A percentile compares a stretch with the other conserved stretches of the same genome.
Evolutionary conservation across 2,113 vertebrate genomes (phyloP).

Genomic region (Onychostoma macrolepis): DNA sequence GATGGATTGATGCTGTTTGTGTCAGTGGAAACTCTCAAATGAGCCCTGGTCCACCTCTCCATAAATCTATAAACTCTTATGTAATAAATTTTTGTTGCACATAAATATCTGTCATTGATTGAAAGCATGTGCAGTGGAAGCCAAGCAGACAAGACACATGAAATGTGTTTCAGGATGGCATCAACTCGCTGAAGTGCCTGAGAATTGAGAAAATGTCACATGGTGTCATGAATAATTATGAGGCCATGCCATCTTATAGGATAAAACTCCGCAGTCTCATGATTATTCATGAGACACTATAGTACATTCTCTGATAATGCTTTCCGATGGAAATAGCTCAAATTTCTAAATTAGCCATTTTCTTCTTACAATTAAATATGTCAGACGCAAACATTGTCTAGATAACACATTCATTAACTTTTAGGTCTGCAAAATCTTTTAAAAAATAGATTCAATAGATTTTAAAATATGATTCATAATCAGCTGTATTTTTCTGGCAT

Average conservation of each 20-base stretch:
- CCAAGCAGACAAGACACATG: not conserved
- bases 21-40: not conserved
- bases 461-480: not conserved
- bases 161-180: not conserved
- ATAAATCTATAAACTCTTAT: conserved; percentile 4
- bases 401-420: not conserved
- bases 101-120: conserved; percentile 8
- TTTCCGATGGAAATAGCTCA: not conserved
- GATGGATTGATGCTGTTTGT: not conserved
- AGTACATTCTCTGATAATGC: not conserved
- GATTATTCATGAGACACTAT: not conserved
- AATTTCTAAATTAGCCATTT: not conserved
- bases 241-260: not conserved
- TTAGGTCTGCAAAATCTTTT: not conserved
- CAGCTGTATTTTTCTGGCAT: not conserved
- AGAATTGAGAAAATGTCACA: not conserved
- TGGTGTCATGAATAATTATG: not conserved
- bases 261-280: conserved; percentile 5
- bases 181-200: conserved; percentile 1
- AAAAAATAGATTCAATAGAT: not conserved
- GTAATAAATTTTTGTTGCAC: not conserved
- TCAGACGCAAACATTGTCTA: not conserved
- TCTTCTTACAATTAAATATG: not conserved
- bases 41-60: not conserved
- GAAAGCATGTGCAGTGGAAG: not conserved